These are phyloP conservation scores for Chrysogorgia sp. DNA, from an alignment of 92 coral and sea anemone species.

Conservation along the genomic window DNA sequence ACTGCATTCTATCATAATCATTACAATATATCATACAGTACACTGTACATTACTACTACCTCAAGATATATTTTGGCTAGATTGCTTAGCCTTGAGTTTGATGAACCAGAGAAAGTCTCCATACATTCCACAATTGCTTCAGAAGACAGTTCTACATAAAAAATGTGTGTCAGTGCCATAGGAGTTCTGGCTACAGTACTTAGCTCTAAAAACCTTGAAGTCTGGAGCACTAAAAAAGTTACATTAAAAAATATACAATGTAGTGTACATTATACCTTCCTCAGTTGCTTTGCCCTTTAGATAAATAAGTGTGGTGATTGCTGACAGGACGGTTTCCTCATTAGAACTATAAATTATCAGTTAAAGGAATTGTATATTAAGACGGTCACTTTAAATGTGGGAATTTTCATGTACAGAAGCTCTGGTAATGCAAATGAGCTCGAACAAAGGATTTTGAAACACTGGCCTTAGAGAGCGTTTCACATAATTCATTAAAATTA, in stretches of 20 bases:
- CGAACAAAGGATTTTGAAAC: too few relatives aligned
- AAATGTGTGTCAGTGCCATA: background rate
- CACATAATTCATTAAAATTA: background rate
- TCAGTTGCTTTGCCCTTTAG: constrained; percentile 72
- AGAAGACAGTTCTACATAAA: constrained; percentile 69
- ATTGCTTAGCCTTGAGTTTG: constrained; percentile 75
- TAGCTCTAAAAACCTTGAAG: too few relatives aligned
- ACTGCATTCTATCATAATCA: too few relatives aligned
- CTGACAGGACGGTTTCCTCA: constrained; percentile 93
- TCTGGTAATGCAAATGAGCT: too few relatives aligned
- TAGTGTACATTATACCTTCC: constrained; percentile 53
- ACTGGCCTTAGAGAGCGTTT: too few relatives aligned
- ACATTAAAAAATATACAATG: too few relatives aligned
- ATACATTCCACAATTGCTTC: constrained; percentile 78
- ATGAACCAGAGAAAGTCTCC: constrained; percentile 73
- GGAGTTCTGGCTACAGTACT: background rate
- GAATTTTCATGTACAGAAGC: too few relatives aligned
- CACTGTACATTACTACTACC: too few relatives aligned
- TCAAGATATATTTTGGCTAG: constrained; percentile 76
- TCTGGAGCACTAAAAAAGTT: too few relatives aligned
- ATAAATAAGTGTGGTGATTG: constrained; percentile 84
- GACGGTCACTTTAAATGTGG: too few relatives aligned
- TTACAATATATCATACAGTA: too few relatives aligned
- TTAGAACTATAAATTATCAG: constrained; percentile 59
- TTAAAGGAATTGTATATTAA: background rate